phyloP scores from a whole-genome alignment of 2,113 vertebrate species.

The Proterorhinus semilunaris region DNA sequence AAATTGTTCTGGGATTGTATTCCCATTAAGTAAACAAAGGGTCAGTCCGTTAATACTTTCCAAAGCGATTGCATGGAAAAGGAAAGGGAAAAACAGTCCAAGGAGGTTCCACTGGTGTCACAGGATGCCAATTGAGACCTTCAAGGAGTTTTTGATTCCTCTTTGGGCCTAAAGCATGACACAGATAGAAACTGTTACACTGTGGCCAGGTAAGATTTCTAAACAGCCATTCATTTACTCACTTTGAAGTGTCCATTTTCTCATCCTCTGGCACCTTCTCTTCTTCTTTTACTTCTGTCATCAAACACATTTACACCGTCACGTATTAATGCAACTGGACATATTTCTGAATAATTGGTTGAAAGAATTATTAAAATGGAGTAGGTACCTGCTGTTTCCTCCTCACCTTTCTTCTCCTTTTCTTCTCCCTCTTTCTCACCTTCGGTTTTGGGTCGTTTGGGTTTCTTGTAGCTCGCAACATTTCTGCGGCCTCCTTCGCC shows the following conservation, averaged over 20 bases:
- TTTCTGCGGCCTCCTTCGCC: constrained; percentile 89
- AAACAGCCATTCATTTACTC: constrained; percentile 31
- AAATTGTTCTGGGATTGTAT: constrained; percentile 23
- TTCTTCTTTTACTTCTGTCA: constrained; percentile 77
- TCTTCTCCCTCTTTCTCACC: constrained; percentile 96
- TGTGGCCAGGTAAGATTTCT: constrained; percentile 1
- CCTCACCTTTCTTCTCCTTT: constrained; percentile 89
- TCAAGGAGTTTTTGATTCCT: constrained; percentile 79
- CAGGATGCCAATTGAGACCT: constrained; percentile 2
- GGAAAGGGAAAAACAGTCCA: constrained; percentile 22
- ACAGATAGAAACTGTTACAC: constrained; percentile 16
- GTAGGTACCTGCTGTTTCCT: constrained; percentile 72
- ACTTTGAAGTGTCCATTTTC: constrained; percentile 83
- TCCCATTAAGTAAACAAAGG: constrained; percentile 16
- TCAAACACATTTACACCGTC: neutral
- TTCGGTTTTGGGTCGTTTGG: constrained; percentile 90
- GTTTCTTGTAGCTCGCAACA: constrained; percentile 90
- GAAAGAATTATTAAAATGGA: constrained; percentile 14
- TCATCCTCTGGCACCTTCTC: constrained; percentile 77
- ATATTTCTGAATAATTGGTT: neutral
- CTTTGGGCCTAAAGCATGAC: constrained; percentile 72
- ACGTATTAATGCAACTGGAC: neutral
- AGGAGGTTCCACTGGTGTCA: constrained; percentile 27
- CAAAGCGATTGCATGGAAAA: constrained; percentile 34
- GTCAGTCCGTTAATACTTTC: constrained; percentile 40